Evolutionary conservation across 2,113 vertebrate species (phyloP), one percentile per base, ranked within the genome.

Genomic region (Dipodomys stephensi): DNA sequence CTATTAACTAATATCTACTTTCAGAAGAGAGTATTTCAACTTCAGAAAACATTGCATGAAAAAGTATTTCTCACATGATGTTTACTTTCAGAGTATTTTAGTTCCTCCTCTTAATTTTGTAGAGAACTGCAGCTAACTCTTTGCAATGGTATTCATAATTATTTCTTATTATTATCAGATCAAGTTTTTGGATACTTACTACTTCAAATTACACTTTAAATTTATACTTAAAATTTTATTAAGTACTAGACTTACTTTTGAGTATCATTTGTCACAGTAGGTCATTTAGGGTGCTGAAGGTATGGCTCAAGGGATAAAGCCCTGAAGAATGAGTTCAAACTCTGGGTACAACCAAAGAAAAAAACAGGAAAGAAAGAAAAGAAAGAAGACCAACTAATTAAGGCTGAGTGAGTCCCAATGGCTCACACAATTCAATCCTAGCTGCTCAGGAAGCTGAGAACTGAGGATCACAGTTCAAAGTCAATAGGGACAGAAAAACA

Each of bases 71-170:
- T 89, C 28, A 71, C 20, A 72, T 19, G 7, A 30, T 83, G 7
- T 90, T 60, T 20, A 35, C 49, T 81, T 90, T 73, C 74, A 57
- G 88, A 27, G 30, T 44, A 74, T 74, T 85, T 92, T 81, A 30
- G 19, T 81, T 81, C 39, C n/a, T 80, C 32, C 15, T 87, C 9
- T 74, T 89, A 60, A 79, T 92, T 49, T 88, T 57, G 53, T 57
- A 57, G 4, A 4, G 15, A 16, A 57, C 22, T 25, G 10, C 65
- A 67, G 28, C 25, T 27, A 67, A 67, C 23, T 30, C 89, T 80
- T 71, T 89, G 65, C 82, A n/a, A 25, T 9, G 16, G 49, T 57
- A 57, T 53, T 94, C 12, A 20, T 28, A 76, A 35, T 7, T 65
- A 0, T 53, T 49, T 80, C 68, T 71, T 72, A n/a, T 81, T 32